These are phyloP conservation scores for Crenichthys baileyi DNA, from an alignment of 2,797 vertebrate genomes.

Conservation along the genomic window DNA sequence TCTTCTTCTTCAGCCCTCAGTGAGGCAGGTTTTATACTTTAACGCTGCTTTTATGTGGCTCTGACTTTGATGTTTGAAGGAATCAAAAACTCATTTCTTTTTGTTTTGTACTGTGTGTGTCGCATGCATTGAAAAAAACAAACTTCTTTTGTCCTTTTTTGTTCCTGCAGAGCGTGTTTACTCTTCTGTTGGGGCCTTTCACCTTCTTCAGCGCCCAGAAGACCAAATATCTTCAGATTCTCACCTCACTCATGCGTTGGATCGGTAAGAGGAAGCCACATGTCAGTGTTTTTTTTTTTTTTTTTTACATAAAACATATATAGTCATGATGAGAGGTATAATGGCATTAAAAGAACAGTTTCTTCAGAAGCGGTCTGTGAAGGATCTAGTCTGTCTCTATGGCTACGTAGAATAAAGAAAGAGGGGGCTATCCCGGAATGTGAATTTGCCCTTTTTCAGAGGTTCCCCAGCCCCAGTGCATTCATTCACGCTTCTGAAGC, in stretches of 20 bases:
- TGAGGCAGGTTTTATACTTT: not conserved
- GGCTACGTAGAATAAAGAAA: too few relatives aligned
- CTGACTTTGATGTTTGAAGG: not conserved
- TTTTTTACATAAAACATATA: not conserved
- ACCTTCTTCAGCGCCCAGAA: conserved; percentile 98
- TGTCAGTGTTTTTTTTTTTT: not conserved
- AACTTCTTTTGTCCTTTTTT: not conserved
- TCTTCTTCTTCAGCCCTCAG: not conserved
- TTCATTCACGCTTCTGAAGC: too few relatives aligned
- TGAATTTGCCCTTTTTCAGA: too few relatives aligned
- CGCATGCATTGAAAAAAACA: not conserved
- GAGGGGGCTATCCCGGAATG: too few relatives aligned
- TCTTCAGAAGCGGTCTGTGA: not conserved
- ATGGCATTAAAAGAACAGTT: not conserved
- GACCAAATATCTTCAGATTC: conserved; percentile 97
- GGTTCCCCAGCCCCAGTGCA: too few relatives aligned
- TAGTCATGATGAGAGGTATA: not conserved
- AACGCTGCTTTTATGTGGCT: not conserved
- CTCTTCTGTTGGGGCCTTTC: conserved; percentile 90
- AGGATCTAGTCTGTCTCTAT: too few relatives aligned
- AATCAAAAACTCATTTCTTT: not conserved
- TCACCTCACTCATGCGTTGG: conserved; percentile 97
- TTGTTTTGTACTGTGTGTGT: not conserved
- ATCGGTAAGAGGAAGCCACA: conserved; percentile 86
- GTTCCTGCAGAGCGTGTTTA: conserved; percentile 84